Conservation (phyloP, 2,113 vertebrate species). For the Miniopterus natalensis region DNA sequence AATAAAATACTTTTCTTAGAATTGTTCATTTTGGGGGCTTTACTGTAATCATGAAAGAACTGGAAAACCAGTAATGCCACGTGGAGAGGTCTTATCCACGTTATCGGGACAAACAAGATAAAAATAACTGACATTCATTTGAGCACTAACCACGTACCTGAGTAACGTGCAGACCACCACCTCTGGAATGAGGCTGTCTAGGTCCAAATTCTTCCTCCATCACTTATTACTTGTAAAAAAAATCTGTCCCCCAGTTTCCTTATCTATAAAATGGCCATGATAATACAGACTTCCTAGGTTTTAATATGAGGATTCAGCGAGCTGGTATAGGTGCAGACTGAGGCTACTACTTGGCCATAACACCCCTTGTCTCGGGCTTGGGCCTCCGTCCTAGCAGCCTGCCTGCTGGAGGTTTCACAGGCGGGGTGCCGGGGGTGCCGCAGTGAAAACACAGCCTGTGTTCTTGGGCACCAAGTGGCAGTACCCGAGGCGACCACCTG, state of each 20-base stretch:
- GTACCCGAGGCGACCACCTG: not conserved
- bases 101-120: not conserved
- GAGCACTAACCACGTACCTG: not conserved
- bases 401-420: not conserved
- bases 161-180: not conserved
- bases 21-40: not conserved
- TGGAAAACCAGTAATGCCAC: not conserved
- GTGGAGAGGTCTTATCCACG: not conserved
- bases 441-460: not conserved
- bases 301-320: not conserved
- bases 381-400: not conserved
- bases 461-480: not conserved
- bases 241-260: not conserved
- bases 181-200: not conserved
- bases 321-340: not conserved
- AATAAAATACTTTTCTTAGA: slow-evolving; percentile 14
- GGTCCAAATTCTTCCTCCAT: not conserved
- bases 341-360: not conserved
- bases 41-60: not conserved
- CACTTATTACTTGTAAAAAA: not conserved
- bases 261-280: not conserved
- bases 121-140: not conserved
- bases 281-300: not conserved
- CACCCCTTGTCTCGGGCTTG: not conserved
- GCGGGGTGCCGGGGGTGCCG: too few relatives aligned